Evolutionary conservation across 2,888 invertebrate genomes (phyloP), one percentile per base, ranked within the genome.

Genomic region (Sipha maydis): DNA sequence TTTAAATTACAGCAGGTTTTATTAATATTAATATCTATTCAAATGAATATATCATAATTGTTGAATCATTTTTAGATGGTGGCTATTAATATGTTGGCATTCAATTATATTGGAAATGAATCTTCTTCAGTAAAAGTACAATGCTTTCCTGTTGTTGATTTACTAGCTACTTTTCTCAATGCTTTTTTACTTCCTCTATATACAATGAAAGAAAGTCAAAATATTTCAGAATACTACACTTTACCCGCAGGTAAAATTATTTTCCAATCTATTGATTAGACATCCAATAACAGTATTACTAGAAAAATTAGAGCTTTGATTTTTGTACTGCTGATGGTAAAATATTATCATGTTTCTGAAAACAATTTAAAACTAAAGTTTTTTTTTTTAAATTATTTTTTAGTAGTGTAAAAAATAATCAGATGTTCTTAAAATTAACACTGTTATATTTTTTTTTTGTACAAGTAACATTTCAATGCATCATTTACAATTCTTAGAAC

Each of bases 1-100:
- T 95, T 95, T 92, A 95, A 95, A 90, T 93, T 97, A 41, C 94
- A 96, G 67, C 95, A 94, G 93, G 94, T 94, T 34, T 34, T 91
- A 90, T 89, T 88, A 8, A 76, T 73, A 3, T 25, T 56, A 54
- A 28, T n/a, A 8, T 41, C 3, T 61, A 17, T 69, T 82, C 9
- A 80, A 75, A 38, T 61, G 1, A 67, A 21, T 28, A 3, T 41
- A 25, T n/a, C 48, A 41, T 80, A 31, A 17, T 17, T 76, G 14
- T 38, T 56, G 38, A 5, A 14, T 78, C n/a, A 71, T 41, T 90
- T 90, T 0, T 92, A 96, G 94, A 96, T 97, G 94, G 93, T 95
- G 80, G 94, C 95, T 89, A 95, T 97, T 73, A 94, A 96, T 91
- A 93, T 97, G 85, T 96, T 95, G 93, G 93, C 95, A 21, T 93